Conservation (phyloP, 2,113 vertebrate genomes). For the Tupaia tana region DNA sequence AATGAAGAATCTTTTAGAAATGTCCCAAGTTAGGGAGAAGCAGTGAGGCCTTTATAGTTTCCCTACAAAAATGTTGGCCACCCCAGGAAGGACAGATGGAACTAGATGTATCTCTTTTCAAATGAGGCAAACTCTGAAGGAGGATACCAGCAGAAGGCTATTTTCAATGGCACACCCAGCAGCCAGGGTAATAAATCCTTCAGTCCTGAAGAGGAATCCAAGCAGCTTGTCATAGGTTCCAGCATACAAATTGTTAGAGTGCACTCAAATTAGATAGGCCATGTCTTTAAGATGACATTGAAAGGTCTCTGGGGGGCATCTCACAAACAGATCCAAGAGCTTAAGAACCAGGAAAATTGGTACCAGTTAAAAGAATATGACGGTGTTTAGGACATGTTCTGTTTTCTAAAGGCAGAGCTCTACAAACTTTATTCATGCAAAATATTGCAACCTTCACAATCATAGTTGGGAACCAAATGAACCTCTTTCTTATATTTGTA, state of each 20-base stretch:
- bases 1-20: not conserved
- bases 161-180: not conserved
- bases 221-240: not conserved
- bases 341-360: conserved; percentile 8
- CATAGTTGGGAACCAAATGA: not conserved
- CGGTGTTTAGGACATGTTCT: not conserved
- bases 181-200: not conserved
- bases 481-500: not conserved
- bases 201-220: not conserved
- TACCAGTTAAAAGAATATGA: not conserved
- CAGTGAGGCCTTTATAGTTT: not conserved
- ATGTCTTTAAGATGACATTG: not conserved
- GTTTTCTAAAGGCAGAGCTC: conserved; percentile 29
- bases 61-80: not conserved
- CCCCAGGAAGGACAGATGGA: not conserved
- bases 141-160: not conserved
- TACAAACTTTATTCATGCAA: not conserved
- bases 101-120: not conserved
- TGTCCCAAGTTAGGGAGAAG: not conserved
- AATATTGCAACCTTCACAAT: not conserved
- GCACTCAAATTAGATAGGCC: not conserved
- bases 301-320: not conserved
- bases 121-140: not conserved
- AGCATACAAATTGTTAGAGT: not conserved
- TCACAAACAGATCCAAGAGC: not conserved